Conservation (phyloP, 2,888 invertebrate genomes). For the Hirtodrosophila duncani region DNA sequence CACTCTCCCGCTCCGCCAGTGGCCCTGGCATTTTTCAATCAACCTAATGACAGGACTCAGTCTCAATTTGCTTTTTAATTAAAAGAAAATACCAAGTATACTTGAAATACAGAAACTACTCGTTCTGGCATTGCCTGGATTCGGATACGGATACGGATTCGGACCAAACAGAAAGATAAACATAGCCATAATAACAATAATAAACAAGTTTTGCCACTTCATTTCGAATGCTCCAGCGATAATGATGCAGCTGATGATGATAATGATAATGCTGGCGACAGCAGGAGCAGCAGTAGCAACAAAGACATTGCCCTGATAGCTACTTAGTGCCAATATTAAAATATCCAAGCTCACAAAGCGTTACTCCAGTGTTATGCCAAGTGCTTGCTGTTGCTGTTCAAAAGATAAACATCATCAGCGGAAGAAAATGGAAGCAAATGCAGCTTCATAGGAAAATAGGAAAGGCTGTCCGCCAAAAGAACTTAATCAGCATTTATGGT, state of each 20-base stretch:
- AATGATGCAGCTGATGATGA: no score
- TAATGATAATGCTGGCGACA: no score
- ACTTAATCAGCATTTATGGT: slow-evolving; percentile 66
- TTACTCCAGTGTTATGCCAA: no score
- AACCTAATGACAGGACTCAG: slow-evolving; percentile 57
- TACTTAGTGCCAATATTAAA: slow-evolving; percentile 66
- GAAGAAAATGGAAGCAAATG: slow-evolving; percentile 5
- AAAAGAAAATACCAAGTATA: slow-evolving; percentile 57
- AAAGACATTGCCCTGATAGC: slow-evolving; percentile 42
- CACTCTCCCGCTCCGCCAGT: background rate
- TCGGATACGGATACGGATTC: slow-evolving; percentile 48
- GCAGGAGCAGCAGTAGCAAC: no score
- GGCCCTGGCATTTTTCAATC: slow-evolving; percentile 54
- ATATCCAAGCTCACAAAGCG: slow-evolving; percentile 55
- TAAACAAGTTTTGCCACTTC: slow-evolving; percentile 70
- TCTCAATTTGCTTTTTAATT: slow-evolving; percentile 64
- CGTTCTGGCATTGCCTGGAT: slow-evolving; percentile 9
- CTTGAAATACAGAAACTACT: slow-evolving; percentile 40
- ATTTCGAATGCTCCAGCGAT: slow-evolving; percentile 58
- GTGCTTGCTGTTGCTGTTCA: slow-evolving; percentile 25
- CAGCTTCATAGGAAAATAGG: background rate
- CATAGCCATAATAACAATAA: slow-evolving; percentile 60
- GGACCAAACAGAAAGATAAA: slow-evolving; percentile 1
- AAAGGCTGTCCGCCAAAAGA: slow-evolving; percentile 14
- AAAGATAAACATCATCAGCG: slow-evolving; percentile 45